These are phyloP conservation scores for Limnephilus marmoratus DNA, from an alignment of 2,888 invertebrate genomes.

Conservation along the genomic window DNA sequence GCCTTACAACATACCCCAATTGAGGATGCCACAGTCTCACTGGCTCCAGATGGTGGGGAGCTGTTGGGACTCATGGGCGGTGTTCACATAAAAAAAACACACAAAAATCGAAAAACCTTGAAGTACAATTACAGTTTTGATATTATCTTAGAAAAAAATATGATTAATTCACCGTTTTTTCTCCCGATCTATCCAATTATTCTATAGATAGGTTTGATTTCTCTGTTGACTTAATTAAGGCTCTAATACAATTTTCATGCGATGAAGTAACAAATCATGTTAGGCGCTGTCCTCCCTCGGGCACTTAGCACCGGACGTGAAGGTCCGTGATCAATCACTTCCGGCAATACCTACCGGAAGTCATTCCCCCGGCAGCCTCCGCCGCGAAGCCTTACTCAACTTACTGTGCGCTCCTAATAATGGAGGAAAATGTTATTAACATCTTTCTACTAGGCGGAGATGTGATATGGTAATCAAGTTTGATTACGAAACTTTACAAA, in stretches of 20 bases:
- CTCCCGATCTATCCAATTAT: neutral
- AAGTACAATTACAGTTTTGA: too few species aligned
- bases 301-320: constrained; percentile 2
- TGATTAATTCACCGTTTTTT: neutral
- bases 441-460: neutral
- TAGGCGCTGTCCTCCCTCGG: neutral
- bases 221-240: neutral
- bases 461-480: neutral
- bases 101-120: neutral
- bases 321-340: neutral
- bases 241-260: neutral
- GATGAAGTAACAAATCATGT: neutral
- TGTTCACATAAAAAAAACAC: neutral
- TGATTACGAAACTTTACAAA: neutral
- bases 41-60: too few species aligned
- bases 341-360: neutral
- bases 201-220: neutral
- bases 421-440: neutral
- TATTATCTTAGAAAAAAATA: too few species aligned
- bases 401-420: neutral
- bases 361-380: neutral
- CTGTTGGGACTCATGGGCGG: too few species aligned
- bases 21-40: too few species aligned
- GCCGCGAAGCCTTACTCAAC: neutral
- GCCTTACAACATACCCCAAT: too few species aligned